Base-by-base conservation (phyloP, 2,888 invertebrate species). In the Nomada fucata region DNA sequence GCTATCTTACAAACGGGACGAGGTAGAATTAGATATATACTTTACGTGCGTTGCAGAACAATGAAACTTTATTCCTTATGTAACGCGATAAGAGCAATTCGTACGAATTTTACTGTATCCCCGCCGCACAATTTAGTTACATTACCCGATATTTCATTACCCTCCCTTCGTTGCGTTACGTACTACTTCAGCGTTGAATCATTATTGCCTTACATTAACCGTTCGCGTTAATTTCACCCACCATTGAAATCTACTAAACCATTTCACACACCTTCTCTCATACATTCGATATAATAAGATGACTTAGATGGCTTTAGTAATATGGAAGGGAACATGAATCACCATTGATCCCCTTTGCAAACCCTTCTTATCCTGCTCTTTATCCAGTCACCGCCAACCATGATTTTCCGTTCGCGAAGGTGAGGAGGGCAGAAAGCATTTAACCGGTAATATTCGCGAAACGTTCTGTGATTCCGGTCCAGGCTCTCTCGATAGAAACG, bases 371-470 rank as follows among this genome's bases (percentile, higher is more conserved):
- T 50, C 50, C 60, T 9, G 15, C 20, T 55, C 26, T 47, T 53
- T 67, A n/a, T 44, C 65, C 75, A 47, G 5, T 23, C n/a, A 15
- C 29, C 29, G 11, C 20, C 50, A 55, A 20, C 63, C 59, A 53
- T 71, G 63, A 55, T 65, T 77, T 69, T 57, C 64, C 63, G 53
- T 57, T 18, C 60, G 36, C 26, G 5, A 29, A 20, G 65, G 57
- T 29, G 65, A 20, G n/a, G 53, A 65, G 65, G 81, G 85, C 79
- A 71, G 75, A 84, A 78, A 82, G 82, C 87, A 87, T 88, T 89
- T 88, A 86, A 83, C 82, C 73, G 78, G 86, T 84, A 89, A 88
- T 88, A 86, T 86, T 88, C 83, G 83, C 79, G 76, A 82, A 82
- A 85, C 82, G 82, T 85, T 83, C 81, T 67, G 74, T 77, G 82